Evolutionary conservation across 2,888 invertebrate genomes (phyloP), one percentile per base, ranked within the genome.

Genomic region (Trichogramma evanescens): DNA sequence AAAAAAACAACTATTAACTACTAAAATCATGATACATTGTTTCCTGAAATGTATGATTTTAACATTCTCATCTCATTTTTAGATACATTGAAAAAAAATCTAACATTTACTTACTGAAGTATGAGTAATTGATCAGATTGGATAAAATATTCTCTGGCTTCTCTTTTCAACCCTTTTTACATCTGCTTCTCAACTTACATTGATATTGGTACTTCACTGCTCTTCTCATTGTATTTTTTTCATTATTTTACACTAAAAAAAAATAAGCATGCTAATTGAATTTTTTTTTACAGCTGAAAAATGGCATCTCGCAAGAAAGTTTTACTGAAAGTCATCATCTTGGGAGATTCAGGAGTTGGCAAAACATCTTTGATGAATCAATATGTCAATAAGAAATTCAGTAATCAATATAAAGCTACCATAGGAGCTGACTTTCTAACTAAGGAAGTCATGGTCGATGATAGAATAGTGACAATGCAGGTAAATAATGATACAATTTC

Each of bases 331-430:
- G 96, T 98, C 62, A 96, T 98, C 76, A 97, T 98, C 79, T 84
- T 98, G 71, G 98, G 98, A 52, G 97, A 98, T 78, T 95, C 95
- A 69, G 96, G 97, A 70, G 99, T 99, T 65, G 99, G 99, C 49
- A 99, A 99, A 80, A 99, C 99, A 50, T 99, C 98, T 40, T 82
- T 99, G 58, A 99, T 99, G 99, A 99, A 99, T 82, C 98, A 98
- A 81, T 99, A 98, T 85, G 98, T 99, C 71, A 99, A 96, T 83
- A 95, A 96, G 80, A 95, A 98, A 81, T 99, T 99, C 83, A 95
- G 95, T 74, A 99, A 97, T 82, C 98, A 99, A 83, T 99, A 99
- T 83, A 99, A 99, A 83, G 98, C 99, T 65, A 99, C 99, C 67
- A 99, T 99, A 80, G 99, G 99, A 67, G 99, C 99, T 67, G 99